Evolutionary conservation across 2,113 vertebrate genomes (phyloP).

Genomic region (Dermatemys mawii): DNA sequence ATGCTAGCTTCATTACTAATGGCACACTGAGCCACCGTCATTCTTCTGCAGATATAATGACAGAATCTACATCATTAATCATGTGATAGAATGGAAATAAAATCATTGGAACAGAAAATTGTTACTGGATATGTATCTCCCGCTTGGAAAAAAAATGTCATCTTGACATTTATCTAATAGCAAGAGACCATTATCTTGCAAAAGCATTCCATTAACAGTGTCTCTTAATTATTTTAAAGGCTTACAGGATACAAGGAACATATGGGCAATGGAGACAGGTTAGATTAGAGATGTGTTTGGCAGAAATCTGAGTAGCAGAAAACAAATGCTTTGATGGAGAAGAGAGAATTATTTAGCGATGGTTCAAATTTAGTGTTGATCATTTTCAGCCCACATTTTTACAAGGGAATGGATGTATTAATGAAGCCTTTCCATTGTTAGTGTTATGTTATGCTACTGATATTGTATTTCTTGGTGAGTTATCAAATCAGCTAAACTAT

Average conservation of each 20-base stretch:
- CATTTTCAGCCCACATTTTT: neutral
- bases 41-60: neutral
- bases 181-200: constrained; percentile 21
- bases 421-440: neutral
- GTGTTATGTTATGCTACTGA: neutral
- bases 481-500: neutral
- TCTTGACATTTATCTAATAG: constrained; percentile 40
- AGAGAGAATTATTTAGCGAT: neutral
- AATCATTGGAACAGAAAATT: neutral
- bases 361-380: neutral
- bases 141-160: constrained; percentile 12
- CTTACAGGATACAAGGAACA: neutral
- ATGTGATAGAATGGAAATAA: neutral
- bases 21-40: neutral
- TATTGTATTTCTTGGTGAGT: neutral
- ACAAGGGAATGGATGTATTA: neutral
- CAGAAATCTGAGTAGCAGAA: neutral
- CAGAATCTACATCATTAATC: neutral
- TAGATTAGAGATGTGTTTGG: neutral
- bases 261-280: neutral
- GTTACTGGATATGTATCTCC: neutral
- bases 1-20: neutral
- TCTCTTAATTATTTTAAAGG: constrained; percentile 8
- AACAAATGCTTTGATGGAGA: neutral
- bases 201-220: constrained; percentile 14